Conservation (phyloP, 1,140 invertebrate species). For the Spodoptera litura region DNA sequence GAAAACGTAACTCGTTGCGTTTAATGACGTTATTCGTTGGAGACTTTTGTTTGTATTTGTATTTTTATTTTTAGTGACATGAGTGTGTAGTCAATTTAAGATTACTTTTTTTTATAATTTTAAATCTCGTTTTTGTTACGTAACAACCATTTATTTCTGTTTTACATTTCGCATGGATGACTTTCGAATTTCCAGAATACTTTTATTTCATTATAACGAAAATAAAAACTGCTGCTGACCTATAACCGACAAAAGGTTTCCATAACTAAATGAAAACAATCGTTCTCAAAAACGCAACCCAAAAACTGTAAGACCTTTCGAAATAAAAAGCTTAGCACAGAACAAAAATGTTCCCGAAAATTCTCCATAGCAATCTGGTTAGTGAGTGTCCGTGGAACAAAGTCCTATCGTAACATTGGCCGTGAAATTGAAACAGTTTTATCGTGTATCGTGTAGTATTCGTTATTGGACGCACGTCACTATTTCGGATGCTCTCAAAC, state of each 20-base stretch:
- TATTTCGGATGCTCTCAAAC: slow-evolving; percentile 2
- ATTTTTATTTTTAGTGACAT: slow-evolving; percentile 10
- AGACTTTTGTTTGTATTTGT: background rate
- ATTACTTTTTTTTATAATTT: too few species aligned
- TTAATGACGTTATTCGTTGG: slow-evolving; percentile 8
- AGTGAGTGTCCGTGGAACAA: background rate
- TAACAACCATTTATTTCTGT: too few species aligned
- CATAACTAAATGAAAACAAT: background rate
- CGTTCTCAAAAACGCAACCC: background rate
- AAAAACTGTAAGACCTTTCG: background rate
- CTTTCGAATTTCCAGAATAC: too few species aligned
- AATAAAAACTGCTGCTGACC: too few species aligned
- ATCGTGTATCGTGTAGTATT: slow-evolving; percentile 32
- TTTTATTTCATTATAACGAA: too few species aligned
- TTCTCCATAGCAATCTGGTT: background rate
- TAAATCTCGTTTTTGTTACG: too few species aligned
- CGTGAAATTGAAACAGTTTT: slow-evolving; percentile 40
- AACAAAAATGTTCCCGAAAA: background rate
- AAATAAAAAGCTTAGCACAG: background rate
- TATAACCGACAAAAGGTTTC: too few species aligned
- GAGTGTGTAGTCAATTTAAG: background rate
- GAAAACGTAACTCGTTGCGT: slow-evolving; percentile 8
- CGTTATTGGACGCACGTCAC: slow-evolving; percentile 20
- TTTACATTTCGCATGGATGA: too few species aligned
- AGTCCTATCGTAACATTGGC: slow-evolving; percentile 36